Base-by-base conservation (phyloP, 2,888 invertebrate species). In the Malthinus seriepunctatus region DNA sequence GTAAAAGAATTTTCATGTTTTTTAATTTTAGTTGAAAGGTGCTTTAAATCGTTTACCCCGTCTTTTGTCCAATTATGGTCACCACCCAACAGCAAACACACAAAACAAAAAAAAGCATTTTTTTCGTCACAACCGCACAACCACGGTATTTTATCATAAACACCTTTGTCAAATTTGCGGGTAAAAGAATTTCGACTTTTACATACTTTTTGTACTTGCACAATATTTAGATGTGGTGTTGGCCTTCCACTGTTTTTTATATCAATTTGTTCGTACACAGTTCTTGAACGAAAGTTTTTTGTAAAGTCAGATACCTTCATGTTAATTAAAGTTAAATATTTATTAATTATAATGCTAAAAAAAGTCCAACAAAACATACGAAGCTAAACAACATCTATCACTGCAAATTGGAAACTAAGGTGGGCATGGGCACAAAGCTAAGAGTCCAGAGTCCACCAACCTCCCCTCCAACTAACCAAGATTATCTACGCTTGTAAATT, bases 61-160 rank as follows among this genome's bases (percentile, higher is more conserved):
- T 34, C 31, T 31, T 31, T 42, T 9, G 51, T 51, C 51, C 51
- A 51, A 3, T 23, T 15, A 32, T 42, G n/a, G 14, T 51, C 51
- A 3, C 42, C 64, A 37, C 64, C 65, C 63, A 64, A 67, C 42
- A 69, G 42, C 45, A 67, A 42, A 53, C 68, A 68, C 8, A 64
- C 63, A 62, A 67, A 69, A 60, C 69, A 68, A 60, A 67, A 66
- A 32, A 65, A 46, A 62, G 62, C 63, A 33, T 35, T 44, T 11
- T 45, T 46, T 31, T 32, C 32, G 5, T 46, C 46, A 46, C 46
- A 46, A 32, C 46, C 46, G 10, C 46, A 32, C 32, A 46, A 32
- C 46, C 32, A 46, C 10, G 12, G 8, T 46, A 12, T 33, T 46
- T 32, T 46, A 11, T 32, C 23, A n/a, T 56, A 50, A 32, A 56